Conservation (phyloP, 2,888 invertebrate species). For the Macropis europaea region DNA sequence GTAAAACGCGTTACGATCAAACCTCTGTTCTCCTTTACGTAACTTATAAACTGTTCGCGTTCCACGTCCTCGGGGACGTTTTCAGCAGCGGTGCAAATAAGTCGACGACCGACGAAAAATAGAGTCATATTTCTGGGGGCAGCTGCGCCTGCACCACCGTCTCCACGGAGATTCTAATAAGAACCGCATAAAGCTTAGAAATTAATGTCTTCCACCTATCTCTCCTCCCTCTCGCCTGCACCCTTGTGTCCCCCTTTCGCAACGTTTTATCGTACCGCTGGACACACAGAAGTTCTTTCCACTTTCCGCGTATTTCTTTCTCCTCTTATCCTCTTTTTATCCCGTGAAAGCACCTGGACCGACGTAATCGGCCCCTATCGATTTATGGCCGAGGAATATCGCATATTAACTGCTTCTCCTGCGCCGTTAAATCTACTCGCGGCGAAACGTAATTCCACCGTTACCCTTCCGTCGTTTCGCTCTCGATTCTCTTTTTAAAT, state of each 20-base stretch:
- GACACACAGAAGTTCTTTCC: conserved; percentile 37
- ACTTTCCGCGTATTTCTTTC: conserved; percentile 10
- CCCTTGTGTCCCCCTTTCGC: neutral
- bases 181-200: conserved; percentile 71
- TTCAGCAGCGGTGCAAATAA: conserved; percentile 67
- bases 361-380: conserved; percentile 57
- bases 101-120: conserved; percentile 68
- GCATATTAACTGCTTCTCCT: conserved; percentile 17
- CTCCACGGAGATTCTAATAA: conserved; percentile 70
- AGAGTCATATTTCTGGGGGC: conserved; percentile 71
- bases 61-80: conserved; percentile 39
- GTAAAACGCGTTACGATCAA: conserved; percentile 31
- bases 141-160: conserved; percentile 63
- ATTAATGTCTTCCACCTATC: conserved; percentile 65
- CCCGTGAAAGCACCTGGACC: conserved; percentile 39
- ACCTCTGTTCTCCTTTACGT: conserved; percentile 27
- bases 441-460: neutral
- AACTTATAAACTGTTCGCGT: conserved; percentile 38
- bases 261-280: conserved; percentile 26
- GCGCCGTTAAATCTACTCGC: conserved; percentile 32
- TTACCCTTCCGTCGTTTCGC: too few relatives aligned
- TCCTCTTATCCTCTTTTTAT: conserved; percentile 14
- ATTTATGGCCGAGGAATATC: conserved; percentile 54
- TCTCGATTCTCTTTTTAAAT: too few relatives aligned
- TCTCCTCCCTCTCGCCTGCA: conserved; percentile 27